phyloP scores from a whole-genome alignment of 2,797 vertebrate species.

The Falco cherrug region DNA sequence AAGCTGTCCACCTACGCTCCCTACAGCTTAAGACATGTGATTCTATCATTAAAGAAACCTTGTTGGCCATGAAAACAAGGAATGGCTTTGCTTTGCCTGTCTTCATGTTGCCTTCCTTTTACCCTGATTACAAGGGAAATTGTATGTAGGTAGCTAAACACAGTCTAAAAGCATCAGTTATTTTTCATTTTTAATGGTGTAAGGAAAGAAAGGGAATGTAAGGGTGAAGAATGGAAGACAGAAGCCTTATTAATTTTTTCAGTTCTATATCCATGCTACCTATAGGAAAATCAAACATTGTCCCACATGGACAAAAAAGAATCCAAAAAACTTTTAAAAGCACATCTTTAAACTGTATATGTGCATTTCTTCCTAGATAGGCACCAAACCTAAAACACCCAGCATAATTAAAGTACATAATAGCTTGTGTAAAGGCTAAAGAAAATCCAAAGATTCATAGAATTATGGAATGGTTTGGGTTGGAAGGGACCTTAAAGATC shows the following conservation, averaged over 20 bases:
- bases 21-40: background rate
- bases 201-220: background rate
- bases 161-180: background rate
- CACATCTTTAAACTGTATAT: slow-evolving; percentile 81
- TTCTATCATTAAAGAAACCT: background rate
- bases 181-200: background rate
- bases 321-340: slow-evolving; percentile 83
- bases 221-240: background rate
- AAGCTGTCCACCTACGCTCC: background rate
- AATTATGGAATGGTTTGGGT: too few relatives aligned
- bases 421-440: slow-evolving; percentile 87
- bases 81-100: background rate
- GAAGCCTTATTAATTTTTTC: background rate
- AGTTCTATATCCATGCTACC: background rate
- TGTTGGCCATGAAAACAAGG: background rate
- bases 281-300: background rate
- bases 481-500: too few relatives aligned
- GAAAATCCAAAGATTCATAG: slow-evolving; percentile 79
- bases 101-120: background rate
- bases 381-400: slow-evolving; percentile 88
- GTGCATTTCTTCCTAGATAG: slow-evolving; percentile 78
- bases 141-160: background rate
- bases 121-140: background rate
- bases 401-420: slow-evolving; percentile 88
- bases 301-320: background rate